Conservation (phyloP, 1,140 invertebrate species). For the Drusus annulatus region DNA sequence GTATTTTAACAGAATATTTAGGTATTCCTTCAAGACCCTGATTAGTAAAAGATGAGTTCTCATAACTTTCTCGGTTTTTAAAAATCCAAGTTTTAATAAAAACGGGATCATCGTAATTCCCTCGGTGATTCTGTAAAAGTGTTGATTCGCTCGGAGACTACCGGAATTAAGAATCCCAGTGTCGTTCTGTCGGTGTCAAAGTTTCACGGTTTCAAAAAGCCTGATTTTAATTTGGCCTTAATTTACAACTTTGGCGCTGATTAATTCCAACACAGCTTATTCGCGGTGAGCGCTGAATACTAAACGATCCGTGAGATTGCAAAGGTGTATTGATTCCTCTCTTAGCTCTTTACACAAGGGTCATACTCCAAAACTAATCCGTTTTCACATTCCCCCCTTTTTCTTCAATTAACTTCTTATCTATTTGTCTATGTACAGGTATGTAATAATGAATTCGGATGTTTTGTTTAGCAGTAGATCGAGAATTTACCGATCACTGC, state of each 20-base stretch:
- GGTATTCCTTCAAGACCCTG: too few species aligned
- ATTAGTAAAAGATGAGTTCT: too few species aligned
- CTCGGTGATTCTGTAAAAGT: background rate
- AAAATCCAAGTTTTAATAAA: too few species aligned
- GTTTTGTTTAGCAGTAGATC: too few species aligned
- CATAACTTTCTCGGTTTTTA: too few species aligned
- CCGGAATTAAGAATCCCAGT: conserved; percentile 5
- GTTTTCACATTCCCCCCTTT: too few species aligned
- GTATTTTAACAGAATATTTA: too few species aligned
- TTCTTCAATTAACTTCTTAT: too few species aligned
- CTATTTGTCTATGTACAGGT: too few species aligned
- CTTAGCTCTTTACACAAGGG: background rate
- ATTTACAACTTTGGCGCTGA: conserved; percentile 21
- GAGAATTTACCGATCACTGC: too few species aligned
- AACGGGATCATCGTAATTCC: background rate
- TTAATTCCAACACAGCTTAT: conserved; percentile 18
- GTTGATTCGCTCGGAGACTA: background rate
- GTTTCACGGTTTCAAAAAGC: background rate
- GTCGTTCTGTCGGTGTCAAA: conserved; percentile 19
- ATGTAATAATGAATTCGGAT: too few species aligned
- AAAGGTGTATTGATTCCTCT: conserved; percentile 6
- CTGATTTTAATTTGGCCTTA: conserved; percentile 19
- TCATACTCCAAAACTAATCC: too few species aligned
- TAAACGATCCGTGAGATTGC: background rate
- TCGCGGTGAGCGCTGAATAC: background rate